These are phyloP conservation scores for Mirounga angustirostris DNA, from an alignment of 2,113 vertebrate species.

Conservation along the genomic window DNA sequence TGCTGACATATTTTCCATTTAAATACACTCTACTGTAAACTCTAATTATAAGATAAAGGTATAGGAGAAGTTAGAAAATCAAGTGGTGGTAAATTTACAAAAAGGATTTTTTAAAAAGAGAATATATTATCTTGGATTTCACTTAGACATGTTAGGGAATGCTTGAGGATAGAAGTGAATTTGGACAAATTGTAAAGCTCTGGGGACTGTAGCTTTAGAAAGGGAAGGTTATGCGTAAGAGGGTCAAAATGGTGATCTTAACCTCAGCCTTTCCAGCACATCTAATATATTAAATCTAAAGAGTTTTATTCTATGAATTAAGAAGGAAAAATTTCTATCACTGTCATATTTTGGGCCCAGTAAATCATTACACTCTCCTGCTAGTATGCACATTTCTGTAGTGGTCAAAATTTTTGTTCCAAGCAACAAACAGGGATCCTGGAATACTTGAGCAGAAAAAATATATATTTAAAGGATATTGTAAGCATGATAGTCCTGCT, in stretches of 20 bases:
- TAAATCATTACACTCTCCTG: background rate
- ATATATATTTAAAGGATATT: background rate
- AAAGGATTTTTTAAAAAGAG: background rate
- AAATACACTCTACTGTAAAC: background rate
- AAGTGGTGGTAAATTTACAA: background rate
- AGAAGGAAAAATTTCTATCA: background rate
- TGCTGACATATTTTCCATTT: slow-evolving; percentile 37
- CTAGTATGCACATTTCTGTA: background rate
- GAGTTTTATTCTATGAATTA: background rate
- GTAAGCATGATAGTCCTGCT: background rate
- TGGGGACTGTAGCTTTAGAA: background rate
- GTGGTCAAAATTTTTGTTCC: background rate
- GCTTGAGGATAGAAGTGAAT: background rate
- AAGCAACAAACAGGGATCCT: background rate
- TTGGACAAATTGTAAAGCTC: background rate
- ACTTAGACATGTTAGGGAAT: background rate
- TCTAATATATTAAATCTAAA: background rate
- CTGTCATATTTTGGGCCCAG: background rate
- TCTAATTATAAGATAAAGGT: slow-evolving; percentile 3
- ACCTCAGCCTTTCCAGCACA: background rate
- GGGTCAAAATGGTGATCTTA: background rate
- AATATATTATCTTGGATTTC: background rate
- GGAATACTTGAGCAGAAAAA: background rate
- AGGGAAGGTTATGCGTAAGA: background rate
- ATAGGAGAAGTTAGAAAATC: background rate